phyloP scores from a whole-genome alignment of 2,888 invertebrate genomes.

The Odontocerum albicorne region DNA sequence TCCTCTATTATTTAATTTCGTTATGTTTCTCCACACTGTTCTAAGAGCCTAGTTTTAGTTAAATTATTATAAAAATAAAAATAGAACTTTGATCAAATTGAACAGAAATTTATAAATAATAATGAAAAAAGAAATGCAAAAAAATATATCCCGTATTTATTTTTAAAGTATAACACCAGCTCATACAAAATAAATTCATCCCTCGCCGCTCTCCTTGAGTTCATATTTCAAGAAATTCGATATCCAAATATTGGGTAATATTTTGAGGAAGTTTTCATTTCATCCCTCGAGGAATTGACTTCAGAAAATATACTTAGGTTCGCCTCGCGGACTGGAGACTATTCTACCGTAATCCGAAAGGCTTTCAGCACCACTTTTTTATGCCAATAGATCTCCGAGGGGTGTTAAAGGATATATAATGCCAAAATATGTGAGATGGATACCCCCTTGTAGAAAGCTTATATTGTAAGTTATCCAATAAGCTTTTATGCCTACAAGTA shows the following conservation, averaged over 20 bases:
- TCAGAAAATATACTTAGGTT: constrained; percentile 3
- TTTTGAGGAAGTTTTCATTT: constrained; percentile 5
- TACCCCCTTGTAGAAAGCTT: constrained; percentile 1
- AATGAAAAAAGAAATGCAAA: not conserved
- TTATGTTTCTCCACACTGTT: no score
- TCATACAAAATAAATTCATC: not conserved
- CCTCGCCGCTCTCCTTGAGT: not conserved
- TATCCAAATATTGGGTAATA: constrained; percentile 1
- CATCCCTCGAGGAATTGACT: constrained; percentile 6
- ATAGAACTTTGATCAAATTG: no score
- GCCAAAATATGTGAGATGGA: not conserved
- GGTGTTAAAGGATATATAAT: not conserved
- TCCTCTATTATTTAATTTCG: no score
- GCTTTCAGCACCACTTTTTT: constrained; percentile 17
- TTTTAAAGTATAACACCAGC: not conserved
- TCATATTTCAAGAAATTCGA: not conserved
- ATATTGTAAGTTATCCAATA: not conserved
- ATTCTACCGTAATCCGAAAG: constrained; percentile 12
- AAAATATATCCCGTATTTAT: not conserved
- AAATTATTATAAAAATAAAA: no score
- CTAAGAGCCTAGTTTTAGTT: no score
- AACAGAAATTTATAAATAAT: not conserved
- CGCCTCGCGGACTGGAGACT: not conserved
- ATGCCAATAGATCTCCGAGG: constrained; percentile 16
- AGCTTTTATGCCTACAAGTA: not conserved